Evolutionary conservation across 2,888 invertebrate genomes (phyloP), one percentile per base, ranked within the genome.

Genomic region (Lycophotia porphyrea): DNA sequence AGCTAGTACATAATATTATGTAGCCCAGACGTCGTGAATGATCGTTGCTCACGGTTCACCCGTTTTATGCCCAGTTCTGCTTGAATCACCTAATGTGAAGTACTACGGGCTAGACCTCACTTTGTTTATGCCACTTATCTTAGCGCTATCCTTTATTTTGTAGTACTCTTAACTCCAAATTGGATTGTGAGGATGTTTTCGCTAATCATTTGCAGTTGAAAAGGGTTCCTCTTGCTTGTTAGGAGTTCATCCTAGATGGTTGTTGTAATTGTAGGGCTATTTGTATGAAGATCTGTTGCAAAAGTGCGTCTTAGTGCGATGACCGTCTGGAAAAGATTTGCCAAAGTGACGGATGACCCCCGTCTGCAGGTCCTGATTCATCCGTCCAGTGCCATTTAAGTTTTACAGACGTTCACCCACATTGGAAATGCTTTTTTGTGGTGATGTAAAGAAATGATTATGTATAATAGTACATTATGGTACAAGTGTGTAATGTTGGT

Each of bases 41-140:
- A 79, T 44, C 55, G 64, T 75, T 60, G 15, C 24, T 67, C 34
- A 79, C 60, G 79, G 60, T 65, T 60, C 39, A 52, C n/a, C 69
- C 27, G 44, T 75, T 79, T 80, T 69, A 75, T 80, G 44, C 36
- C 58, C 61, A 61, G 58, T 80, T 79, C 81, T 60, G 58, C 44
- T 75, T 44, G 75, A 65, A 60, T 69, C 75, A 75, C 81, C 60
- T 75, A 80, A 79, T 75, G 75, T 80, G 49, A 63, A 80, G 73
- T 69, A 74, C 11, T 60, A 15, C n/a, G n/a, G 21, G 31, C n/a
- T 60, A 69, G 81, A 69, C 80, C 68, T 69, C 81, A 78, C 74
- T 80, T 78, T 67, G 65, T 79, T 75, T 69, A 55, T 69, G 65
- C 81, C 75, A 52, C 68, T 69, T 79, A 80, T n/a, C 52, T 44